phyloP scores from a whole-genome alignment of 2,113 vertebrate genomes.

The Callipepla californica region DNA sequence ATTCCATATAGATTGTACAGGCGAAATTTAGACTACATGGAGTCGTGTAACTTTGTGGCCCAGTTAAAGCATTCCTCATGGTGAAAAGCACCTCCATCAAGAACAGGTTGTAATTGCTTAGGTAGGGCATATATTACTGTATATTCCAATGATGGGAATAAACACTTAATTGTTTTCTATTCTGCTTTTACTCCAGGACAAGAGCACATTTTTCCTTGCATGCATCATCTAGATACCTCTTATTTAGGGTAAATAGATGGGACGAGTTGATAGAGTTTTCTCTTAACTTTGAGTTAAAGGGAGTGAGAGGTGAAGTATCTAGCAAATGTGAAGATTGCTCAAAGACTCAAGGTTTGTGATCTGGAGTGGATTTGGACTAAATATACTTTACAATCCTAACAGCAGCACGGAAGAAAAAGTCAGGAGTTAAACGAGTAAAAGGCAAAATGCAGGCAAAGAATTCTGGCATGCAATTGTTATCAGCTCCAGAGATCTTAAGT shows the following conservation, averaged over 20 bases:
- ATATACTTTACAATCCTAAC: not conserved
- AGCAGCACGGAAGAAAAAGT: not conserved
- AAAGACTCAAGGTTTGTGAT: not conserved
- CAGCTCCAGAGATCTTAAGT: not conserved
- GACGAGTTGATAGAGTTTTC: not conserved
- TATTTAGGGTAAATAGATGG: not conserved
- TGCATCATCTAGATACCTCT: not conserved
- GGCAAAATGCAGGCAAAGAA: not conserved
- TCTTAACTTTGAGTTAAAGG: not conserved
- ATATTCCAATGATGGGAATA: not conserved
- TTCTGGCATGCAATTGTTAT: not conserved
- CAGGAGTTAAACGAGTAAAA: not conserved
- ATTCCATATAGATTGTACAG: not conserved
- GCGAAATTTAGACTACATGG: not conserved
- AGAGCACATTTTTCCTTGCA: not conserved
- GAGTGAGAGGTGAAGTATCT: not conserved
- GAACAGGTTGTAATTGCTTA: not conserved
- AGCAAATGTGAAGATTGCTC: not conserved
- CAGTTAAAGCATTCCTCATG: not conserved
- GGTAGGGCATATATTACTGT: accelerated
- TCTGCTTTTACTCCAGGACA: not conserved
- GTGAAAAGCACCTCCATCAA: not conserved
- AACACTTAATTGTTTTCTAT: not conserved
- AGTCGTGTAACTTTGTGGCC: not conserved
- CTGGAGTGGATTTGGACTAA: not conserved